Conservation (phyloP, 1,140 invertebrate species). For the Zaprionus davidi region DNA sequence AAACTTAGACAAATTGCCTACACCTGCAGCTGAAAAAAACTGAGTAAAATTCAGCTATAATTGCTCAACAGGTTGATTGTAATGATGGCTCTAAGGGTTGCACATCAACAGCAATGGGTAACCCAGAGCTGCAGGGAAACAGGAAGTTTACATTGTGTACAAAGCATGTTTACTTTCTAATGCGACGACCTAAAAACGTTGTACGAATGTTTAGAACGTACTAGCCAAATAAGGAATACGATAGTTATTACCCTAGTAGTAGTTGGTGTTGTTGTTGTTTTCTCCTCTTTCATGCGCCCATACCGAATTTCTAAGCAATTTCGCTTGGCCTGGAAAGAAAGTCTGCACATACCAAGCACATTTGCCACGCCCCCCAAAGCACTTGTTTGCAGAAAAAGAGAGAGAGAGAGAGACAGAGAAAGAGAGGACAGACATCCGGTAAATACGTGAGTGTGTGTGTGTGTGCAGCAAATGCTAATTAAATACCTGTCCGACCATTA, state of each 20-base stretch:
- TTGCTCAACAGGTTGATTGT: conserved; percentile 31
- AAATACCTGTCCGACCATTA: conserved; percentile 80
- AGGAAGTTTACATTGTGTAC: conserved; percentile 18
- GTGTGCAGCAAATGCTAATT: conserved; percentile 70
- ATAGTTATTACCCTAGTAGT: neutral
- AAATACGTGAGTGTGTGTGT: conserved; percentile 24
- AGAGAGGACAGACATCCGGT: conserved; percentile 57
- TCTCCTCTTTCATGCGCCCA: conserved; percentile 1
- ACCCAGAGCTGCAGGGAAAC: conserved; percentile 47
- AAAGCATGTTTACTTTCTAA: conserved; percentile 23
- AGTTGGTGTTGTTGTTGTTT: neutral
- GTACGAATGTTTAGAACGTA: neutral
- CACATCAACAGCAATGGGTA: conserved; percentile 43
- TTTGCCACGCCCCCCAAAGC: conserved; percentile 30
- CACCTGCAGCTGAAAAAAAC: conserved; percentile 50
- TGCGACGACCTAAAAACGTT: conserved; percentile 4
- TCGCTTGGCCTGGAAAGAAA: conserved; percentile 24
- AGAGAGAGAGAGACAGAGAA: neutral
- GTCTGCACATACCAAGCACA: conserved; percentile 18
- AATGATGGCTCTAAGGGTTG: conserved; percentile 36
- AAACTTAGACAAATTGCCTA: conserved; percentile 17
- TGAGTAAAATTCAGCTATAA: conserved; percentile 39
- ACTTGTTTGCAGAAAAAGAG: conserved; percentile 16
- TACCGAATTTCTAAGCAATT: conserved; percentile 20
- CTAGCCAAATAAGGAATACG: neutral